A percentile compares a stretch with the other conserved stretches of the same genome.
phyloP scores from a whole-genome alignment of 2,113 vertebrate species.

The Sinocyclocheilus maitianheensis region DNA sequence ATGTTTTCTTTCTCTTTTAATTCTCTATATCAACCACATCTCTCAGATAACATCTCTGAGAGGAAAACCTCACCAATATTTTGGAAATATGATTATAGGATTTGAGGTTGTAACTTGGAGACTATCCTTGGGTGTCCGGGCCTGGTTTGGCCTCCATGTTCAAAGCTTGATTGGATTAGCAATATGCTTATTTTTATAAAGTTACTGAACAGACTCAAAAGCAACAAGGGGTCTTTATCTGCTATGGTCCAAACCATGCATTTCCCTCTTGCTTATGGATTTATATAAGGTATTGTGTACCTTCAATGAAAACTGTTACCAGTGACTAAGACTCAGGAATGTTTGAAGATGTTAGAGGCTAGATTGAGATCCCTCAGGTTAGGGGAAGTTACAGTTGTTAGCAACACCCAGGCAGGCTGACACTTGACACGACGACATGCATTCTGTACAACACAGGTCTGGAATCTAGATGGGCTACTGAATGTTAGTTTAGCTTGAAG shows the following conservation, averaged over 20 bases:
- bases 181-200: constrained; percentile 13
- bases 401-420: constrained; percentile 26
- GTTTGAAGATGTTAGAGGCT: not conserved
- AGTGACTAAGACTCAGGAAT: constrained; percentile 28
- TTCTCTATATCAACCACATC: constrained; percentile 40
- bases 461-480: not conserved
- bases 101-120: constrained; percentile 7
- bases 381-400: constrained; percentile 12
- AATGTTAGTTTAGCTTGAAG: not conserved
- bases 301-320: not conserved
- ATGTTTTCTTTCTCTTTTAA: not conserved
- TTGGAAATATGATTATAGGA: constrained; percentile 43
- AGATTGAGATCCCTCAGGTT: constrained; percentile 21
- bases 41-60: constrained; percentile 30
- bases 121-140: not conserved
- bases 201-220: not conserved
- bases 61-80: constrained; percentile 39
- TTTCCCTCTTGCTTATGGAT: not conserved
- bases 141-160: constrained; percentile 12
- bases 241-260: not conserved
- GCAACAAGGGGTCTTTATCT: not conserved
- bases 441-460: not conserved
- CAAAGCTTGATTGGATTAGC: constrained; percentile 17
- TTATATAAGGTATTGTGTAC: constrained; percentile 2
- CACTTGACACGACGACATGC: not conserved